Base-by-base conservation (phyloP, 2,113 vertebrate genomes). In the Diglossa brunneiventris region DNA sequence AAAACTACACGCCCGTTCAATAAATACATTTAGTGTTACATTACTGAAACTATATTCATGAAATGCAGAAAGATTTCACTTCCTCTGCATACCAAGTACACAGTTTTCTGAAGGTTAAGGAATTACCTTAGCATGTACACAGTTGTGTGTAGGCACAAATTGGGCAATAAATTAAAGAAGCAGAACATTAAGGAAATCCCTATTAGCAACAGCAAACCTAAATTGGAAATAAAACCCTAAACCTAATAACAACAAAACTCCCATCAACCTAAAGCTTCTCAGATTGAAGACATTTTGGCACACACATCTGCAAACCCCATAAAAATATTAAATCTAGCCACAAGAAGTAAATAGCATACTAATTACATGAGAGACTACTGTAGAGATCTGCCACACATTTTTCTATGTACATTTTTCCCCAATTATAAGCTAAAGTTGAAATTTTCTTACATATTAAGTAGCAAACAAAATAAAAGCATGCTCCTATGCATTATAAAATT, bases 401-500 rank as follows among this genome's bases (percentile, higher is more conserved):
- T 55, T 31, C 61, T 89, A 21, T 58, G 50, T 89, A 77, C 52
- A 58, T 77, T 95, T 92, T 75, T 73, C 24, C 55, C 69, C 66
- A 72, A 7, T 94, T 62, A 49, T 46, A 82, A 91, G 22, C 74
- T 84, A 20, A 94, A 88, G 35, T 8, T 75, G 26, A 62, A 66
- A 53, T 91, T 61, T 73, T 83, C 41, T 74, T 74, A 31, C 10
- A 59, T 5, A 42, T 22, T 42, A 94, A 92, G 82, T 20, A 79
- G 63, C 52, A 67, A 94, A 69, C 78, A 87, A 94, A 94, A 92
- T 80, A 90, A 92, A 95, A 58, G 41, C 20, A 59, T 33, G 28
- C 49, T 85, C 23, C 80, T 84, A 27, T 39, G 6, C 37, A 82
- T 39, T 92, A 87, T 35, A 86, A 70, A 97, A 91, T 59, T 13